phyloP scores from a whole-genome alignment of 1,140 invertebrate genomes.

The Octopus bimaculoides region DNA sequence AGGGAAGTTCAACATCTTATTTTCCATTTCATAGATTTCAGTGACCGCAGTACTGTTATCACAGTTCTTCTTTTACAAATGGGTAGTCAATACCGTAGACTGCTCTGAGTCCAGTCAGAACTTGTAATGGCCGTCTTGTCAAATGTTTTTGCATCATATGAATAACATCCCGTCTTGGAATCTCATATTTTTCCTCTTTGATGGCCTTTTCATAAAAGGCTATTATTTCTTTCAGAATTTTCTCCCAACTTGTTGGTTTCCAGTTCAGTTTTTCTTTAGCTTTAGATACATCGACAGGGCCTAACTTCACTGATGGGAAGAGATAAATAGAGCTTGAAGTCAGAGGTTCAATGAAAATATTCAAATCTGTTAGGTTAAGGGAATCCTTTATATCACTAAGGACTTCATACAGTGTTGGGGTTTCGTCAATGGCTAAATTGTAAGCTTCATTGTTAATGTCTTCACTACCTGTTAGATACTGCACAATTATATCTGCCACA shows the following conservation, averaged over 20 bases:
- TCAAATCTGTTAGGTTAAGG: constrained; percentile 35
- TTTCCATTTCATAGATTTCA: too few species aligned
- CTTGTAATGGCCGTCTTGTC: constrained; percentile 29
- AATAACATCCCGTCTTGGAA: constrained; percentile 35
- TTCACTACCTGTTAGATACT: constrained; percentile 26
- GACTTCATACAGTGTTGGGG: constrained; percentile 43
- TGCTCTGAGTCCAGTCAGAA: constrained; percentile 31
- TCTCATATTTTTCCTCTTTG: constrained; percentile 23
- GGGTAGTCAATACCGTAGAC: constrained; percentile 32
- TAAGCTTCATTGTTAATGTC: constrained; percentile 51
- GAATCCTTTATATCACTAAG: constrained; percentile 42
- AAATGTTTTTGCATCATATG: constrained; percentile 39
- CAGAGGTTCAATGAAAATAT: constrained; percentile 34
- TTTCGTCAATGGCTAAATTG: constrained; percentile 56
- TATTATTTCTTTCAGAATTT: constrained; percentile 50
- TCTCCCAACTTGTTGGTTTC: constrained; percentile 49
- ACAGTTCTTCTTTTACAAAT: constrained; percentile 36
- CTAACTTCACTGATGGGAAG: constrained; percentile 58
- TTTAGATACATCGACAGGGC: constrained; percentile 54
- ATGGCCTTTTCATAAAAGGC: constrained; percentile 56
- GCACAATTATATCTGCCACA: constrained; percentile 52
- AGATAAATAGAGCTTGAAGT: constrained; percentile 43
- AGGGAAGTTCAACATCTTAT: too few species aligned
- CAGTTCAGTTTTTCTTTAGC: constrained; percentile 50
- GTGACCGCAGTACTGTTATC: background rate